Percentiles rank a stretch among this genome's conserved stretches.
phyloP scores from a whole-genome alignment of 2,797 vertebrate species.

The Holocentrus rufus region DNA sequence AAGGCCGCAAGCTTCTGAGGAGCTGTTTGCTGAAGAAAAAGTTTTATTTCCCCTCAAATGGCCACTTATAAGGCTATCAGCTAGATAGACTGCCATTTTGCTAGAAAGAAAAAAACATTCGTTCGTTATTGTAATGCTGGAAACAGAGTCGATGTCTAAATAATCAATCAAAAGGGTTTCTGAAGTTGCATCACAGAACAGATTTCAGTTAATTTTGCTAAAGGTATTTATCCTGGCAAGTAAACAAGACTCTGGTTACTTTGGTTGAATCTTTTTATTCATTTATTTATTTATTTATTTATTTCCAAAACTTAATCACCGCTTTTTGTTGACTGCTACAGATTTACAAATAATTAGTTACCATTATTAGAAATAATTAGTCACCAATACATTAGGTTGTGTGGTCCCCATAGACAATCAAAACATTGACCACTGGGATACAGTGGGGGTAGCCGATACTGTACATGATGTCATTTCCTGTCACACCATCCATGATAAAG shows the following conservation, averaged over 20 bases:
- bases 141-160: background rate
- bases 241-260: background rate
- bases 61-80: conserved; percentile 25
- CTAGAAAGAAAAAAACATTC: conserved; percentile 12
- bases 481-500: conserved; percentile 19
- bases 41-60: conserved; percentile 3
- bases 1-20: conserved; percentile 22
- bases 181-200: background rate
- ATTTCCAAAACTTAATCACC: background rate
- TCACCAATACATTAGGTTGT: conserved; percentile 27
- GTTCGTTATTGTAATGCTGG: background rate
- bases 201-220: background rate
- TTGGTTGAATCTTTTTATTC: background rate
- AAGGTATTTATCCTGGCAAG: background rate
- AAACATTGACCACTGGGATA: conserved; percentile 32
- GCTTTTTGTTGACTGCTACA: background rate
- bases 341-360: conserved; percentile 12
- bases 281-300: no score
- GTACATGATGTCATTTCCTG: conserved; percentile 52
- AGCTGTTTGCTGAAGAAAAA: conserved; percentile 23
- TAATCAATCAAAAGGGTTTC: conserved; percentile 2
- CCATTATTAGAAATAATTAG: background rate
- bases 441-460: conserved; percentile 39
- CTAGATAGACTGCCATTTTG: conserved; percentile 48
- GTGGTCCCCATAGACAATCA: conserved; percentile 74